phyloP scores from a whole-genome alignment of 2,113 vertebrate genomes.

The Perca flavescens region DNA sequence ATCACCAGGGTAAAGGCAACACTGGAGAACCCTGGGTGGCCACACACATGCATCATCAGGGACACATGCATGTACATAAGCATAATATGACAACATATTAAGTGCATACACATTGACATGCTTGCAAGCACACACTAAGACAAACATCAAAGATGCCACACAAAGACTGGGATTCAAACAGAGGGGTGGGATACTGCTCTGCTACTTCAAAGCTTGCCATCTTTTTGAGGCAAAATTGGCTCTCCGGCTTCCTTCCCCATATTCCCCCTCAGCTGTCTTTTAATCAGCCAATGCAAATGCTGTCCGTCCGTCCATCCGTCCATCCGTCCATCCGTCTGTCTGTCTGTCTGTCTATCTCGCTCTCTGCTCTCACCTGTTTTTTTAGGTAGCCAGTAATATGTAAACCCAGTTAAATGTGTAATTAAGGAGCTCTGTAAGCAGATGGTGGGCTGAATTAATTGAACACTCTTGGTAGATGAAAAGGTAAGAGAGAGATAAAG shows the following conservation, averaged over 20 bases:
- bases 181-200: conserved; percentile 63
- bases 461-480: conserved; percentile 67
- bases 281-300: conserved; percentile 75
- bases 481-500: conserved; percentile 49
- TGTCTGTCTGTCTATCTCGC: background rate
- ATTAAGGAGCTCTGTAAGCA: conserved; percentile 75
- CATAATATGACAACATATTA: conserved; percentile 30
- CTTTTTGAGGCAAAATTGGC: conserved; percentile 78
- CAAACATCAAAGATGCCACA: conserved; percentile 75
- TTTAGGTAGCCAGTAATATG: conserved; percentile 66
- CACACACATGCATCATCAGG: background rate
- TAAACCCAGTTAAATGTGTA: conserved; percentile 78
- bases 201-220: conserved; percentile 77
- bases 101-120: conserved; percentile 23
- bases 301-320: conserved; percentile 10
- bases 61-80: conserved; percentile 17
- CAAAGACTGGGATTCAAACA: conserved; percentile 74
- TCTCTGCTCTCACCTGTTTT: conserved; percentile 65
- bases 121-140: conserved; percentile 15
- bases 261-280: conserved; percentile 62
- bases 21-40: background rate
- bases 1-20: background rate
- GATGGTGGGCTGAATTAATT: conserved; percentile 76
- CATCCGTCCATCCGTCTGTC: background rate
- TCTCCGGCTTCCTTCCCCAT: conserved; percentile 53